Conservation (phyloP, 2,113 vertebrate genomes). For the Arizona elegans region DNA sequence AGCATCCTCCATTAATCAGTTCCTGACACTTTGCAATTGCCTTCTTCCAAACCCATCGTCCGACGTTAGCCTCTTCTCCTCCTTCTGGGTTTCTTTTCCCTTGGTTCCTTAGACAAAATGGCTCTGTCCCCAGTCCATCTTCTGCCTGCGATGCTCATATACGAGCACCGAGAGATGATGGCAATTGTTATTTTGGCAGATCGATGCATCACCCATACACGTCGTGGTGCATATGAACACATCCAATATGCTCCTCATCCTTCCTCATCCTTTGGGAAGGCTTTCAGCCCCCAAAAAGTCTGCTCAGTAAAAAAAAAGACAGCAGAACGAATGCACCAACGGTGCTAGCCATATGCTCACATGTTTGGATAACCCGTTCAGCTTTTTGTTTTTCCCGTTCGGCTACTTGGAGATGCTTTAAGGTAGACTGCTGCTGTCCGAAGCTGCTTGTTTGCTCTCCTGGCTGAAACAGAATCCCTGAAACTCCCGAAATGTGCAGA, state of each 20-base stretch:
- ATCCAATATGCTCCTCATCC: neutral
- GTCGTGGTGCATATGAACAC: fast-evolving
- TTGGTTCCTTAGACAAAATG: neutral
- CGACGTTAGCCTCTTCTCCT: neutral
- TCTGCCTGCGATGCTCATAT: neutral
- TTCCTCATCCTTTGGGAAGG: neutral
- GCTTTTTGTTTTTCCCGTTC: neutral
- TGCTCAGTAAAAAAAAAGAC: neutral
- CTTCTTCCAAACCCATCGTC: neutral
- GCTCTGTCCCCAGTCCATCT: neutral
- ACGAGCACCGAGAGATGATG: neutral
- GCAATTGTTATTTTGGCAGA: neutral
- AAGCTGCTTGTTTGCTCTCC: neutral
- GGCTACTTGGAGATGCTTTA: neutral
- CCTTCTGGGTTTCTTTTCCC: neutral
- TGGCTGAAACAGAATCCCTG: neutral
- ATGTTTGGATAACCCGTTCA: neutral
- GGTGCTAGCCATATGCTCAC: neutral
- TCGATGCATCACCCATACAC: neutral
- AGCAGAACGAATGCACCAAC: neutral
- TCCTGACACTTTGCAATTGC: neutral
- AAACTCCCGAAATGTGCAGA: neutral
- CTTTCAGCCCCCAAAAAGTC: neutral
- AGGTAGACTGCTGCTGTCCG: neutral
- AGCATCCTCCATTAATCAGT: neutral